These are phyloP conservation scores for Erebia palarica DNA, from an alignment of 2,888 invertebrate species.

Conservation along the genomic window DNA sequence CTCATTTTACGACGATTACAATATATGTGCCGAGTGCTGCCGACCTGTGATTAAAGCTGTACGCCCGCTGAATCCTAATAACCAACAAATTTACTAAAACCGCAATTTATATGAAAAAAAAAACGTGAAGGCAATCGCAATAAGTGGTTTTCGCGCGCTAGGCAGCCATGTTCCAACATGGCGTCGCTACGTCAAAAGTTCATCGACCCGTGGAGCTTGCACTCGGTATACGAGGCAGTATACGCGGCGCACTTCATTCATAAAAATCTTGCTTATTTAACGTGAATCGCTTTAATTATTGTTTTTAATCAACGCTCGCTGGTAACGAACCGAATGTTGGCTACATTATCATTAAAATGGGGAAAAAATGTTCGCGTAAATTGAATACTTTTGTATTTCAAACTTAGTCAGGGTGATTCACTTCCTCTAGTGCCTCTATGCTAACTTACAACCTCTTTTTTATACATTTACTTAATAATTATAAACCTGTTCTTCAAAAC, in stretches of 20 bases:
- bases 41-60: slow-evolving; percentile 28
- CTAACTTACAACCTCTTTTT: neutral
- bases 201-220: slow-evolving; percentile 45
- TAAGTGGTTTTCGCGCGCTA: slow-evolving; percentile 66
- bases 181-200: slow-evolving; percentile 44
- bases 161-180: slow-evolving; percentile 54
- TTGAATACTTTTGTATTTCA: slow-evolving; percentile 19
- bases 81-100: slow-evolving; percentile 47
- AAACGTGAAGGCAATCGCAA: slow-evolving; percentile 64
- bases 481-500: neutral
- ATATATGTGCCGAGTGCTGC: slow-evolving; percentile 28
- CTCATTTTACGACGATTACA: slow-evolving; percentile 33
- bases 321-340: slow-evolving; percentile 19
- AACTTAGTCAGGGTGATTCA: slow-evolving; percentile 14
- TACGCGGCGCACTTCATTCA: slow-evolving; percentile 46
- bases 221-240: slow-evolving; percentile 32
- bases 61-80: slow-evolving; percentile 45
- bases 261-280: slow-evolving; percentile 40
- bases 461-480: neutral
- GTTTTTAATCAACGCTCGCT: slow-evolving; percentile 30
- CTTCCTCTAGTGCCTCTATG: slow-evolving; percentile 6
- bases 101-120: slow-evolving; percentile 51
- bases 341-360: slow-evolving; percentile 25
- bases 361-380: slow-evolving; percentile 19
- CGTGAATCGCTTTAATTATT: slow-evolving; percentile 33